Evolutionary conservation across 2,888 invertebrate species (phyloP).

Genomic region (Hypomecis atomaria): DNA sequence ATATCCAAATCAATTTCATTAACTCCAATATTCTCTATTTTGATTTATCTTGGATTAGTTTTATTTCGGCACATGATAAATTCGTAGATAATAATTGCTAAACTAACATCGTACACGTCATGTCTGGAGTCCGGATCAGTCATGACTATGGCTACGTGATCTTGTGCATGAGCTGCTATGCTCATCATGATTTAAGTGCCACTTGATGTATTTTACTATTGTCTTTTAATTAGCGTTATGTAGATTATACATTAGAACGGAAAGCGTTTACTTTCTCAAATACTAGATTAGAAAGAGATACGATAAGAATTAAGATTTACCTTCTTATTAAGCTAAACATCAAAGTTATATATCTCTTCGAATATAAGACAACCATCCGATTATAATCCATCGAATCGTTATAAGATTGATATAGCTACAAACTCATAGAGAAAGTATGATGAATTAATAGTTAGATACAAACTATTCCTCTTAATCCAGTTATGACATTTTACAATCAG

Average conservation of each 20-base stretch:
- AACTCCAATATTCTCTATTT: neutral
- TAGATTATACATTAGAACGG: neutral
- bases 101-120: constrained; percentile 21
- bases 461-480: no score
- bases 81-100: constrained; percentile 18
- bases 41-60: constrained; percentile 5
- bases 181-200: neutral
- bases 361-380: no score
- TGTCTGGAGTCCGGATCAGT: constrained; percentile 4
- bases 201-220: neutral
- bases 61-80: constrained; percentile 20
- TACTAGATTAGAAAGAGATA: no score
- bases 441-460: neutral
- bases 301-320: no score
- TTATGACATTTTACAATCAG: neutral
- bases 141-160: constrained; percentile 43
- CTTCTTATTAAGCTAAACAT: no score
- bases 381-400: no score
- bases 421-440: neutral
- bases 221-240: neutral
- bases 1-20: neutral
- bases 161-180: constrained; percentile 37
- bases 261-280: no score
- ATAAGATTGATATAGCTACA: no score
- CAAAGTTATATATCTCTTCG: no score